Evolutionary conservation across 2,113 vertebrate species (phyloP).

Genomic region (Lagenorhynchus albirostris): DNA sequence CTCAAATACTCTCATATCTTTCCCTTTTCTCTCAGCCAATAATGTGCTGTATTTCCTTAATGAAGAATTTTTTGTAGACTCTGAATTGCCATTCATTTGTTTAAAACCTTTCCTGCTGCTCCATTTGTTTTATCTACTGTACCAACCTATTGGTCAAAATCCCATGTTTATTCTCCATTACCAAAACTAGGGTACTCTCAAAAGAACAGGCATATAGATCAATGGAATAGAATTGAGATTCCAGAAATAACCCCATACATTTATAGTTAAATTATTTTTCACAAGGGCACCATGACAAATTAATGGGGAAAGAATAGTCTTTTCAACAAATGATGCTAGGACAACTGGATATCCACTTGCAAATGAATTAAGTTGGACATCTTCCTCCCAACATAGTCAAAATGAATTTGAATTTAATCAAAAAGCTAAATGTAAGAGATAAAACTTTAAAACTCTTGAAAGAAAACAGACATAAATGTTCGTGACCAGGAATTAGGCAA

Average conservation of each 20-base stretch:
- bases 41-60: background rate
- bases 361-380: background rate
- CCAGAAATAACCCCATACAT: background rate
- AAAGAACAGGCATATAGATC: background rate
- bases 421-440: background rate
- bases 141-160: background rate
- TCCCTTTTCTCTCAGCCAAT: background rate
- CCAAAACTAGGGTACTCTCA: background rate
- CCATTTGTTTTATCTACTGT: background rate
- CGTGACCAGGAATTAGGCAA: background rate
- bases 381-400: background rate
- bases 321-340: background rate
- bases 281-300: background rate
- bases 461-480: background rate
- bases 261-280: background rate
- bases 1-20: background rate
- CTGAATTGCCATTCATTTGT: background rate
- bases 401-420: background rate
- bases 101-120: background rate
- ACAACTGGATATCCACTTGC: background rate
- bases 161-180: background rate
- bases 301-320: background rate
- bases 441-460: background rate
- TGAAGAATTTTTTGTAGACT: background rate
- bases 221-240: background rate